Conservation (phyloP, 2,888 invertebrate genomes). For the Rhamnusium bicolor region DNA sequence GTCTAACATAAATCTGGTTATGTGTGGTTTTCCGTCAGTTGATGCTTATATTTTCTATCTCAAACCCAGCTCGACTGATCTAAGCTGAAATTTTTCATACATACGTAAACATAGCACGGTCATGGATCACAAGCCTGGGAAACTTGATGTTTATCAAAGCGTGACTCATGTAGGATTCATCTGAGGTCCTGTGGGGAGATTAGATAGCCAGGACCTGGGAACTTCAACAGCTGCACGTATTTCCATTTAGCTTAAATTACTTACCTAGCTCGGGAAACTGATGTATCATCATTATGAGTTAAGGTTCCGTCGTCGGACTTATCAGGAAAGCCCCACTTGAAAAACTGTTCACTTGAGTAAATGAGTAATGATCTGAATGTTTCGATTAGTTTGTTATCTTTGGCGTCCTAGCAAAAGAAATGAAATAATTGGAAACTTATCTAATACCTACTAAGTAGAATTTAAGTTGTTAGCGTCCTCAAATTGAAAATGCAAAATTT, state of each 20-base stretch:
- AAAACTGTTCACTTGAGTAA: slow-evolving; percentile 11
- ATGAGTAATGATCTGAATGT: slow-evolving; percentile 4
- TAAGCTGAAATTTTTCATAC: slow-evolving; percentile 4
- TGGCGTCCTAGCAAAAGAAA: not conserved
- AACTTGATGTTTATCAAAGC: slow-evolving; percentile 21
- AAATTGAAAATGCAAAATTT: too few relatives aligned
- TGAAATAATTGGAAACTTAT: not conserved
- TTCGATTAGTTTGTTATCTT: not conserved
- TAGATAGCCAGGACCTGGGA: slow-evolving; percentile 29
- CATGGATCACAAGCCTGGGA: not conserved
- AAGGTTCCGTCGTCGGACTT: slow-evolving; percentile 14
- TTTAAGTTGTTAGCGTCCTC: too few relatives aligned
- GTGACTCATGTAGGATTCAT: slow-evolving; percentile 28
- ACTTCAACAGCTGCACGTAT: slow-evolving; percentile 31
- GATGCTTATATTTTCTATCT: not conserved
- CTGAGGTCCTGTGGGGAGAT: slow-evolving; percentile 19
- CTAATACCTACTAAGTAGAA: not conserved
- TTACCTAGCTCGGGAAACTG: slow-evolving; percentile 23
- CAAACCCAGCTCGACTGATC: not conserved
- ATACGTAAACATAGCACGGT: slow-evolving; percentile 5
- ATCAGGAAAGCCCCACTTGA: not conserved
- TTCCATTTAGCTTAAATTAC: slow-evolving; percentile 32
- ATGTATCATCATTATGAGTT: slow-evolving; percentile 28
- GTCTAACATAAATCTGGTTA: too few relatives aligned
- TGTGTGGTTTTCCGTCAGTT: too few relatives aligned